These are phyloP conservation scores for Stomatorhinus walkeri DNA, from an alignment of 2,797 vertebrate species.

Conservation along the genomic window DNA sequence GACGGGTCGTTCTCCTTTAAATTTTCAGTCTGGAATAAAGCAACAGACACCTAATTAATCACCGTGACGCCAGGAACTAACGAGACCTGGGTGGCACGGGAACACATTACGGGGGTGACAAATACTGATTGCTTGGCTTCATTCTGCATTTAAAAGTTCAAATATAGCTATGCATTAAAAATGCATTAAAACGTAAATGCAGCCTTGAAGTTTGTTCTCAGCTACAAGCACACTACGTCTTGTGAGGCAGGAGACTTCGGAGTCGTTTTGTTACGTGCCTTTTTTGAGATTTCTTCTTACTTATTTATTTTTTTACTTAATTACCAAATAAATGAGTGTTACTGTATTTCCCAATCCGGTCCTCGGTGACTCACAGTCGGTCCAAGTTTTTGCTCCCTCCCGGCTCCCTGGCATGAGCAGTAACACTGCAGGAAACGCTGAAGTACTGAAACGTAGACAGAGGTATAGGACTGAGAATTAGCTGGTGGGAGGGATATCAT, in stretches of 20 bases:
- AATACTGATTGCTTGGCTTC: constrained; percentile 24
- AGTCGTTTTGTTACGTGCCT: not conserved
- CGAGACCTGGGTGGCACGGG: constrained; percentile 19
- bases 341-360: not conserved
- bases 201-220: not conserved
- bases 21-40: constrained; percentile 22
- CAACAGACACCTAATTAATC: constrained; percentile 26
- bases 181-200: constrained; percentile 21
- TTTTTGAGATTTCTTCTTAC: not conserved
- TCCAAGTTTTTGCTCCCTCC: no score
- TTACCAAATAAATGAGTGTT: not conserved
- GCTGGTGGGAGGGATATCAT: not conserved
- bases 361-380: not conserved
- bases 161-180: constrained; percentile 19
- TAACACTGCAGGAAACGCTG: no score
- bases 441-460: not conserved
- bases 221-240: not conserved
- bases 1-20: constrained; percentile 18
- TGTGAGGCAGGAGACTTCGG: not conserved
- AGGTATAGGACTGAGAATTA: not conserved
- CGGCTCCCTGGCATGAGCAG: no score
- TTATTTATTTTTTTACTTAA: not conserved
- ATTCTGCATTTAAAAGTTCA: constrained; percentile 21
- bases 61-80: constrained; percentile 20
- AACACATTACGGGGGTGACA: constrained; percentile 17